Evolutionary conservation across 1,140 invertebrate genomes (phyloP).

Genomic region (Drosophila hydei): DNA sequence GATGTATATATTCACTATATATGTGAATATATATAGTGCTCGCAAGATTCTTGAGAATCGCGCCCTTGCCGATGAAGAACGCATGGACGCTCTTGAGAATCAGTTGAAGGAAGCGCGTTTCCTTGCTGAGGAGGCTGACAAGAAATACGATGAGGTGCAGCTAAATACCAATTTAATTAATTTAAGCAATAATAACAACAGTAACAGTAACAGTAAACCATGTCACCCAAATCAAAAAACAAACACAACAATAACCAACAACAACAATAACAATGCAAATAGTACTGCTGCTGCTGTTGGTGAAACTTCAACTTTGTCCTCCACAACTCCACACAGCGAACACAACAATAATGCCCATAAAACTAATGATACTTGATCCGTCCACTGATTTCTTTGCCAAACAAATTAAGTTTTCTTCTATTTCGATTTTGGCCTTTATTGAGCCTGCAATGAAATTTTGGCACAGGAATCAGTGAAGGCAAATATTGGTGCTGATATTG

Average conservation of each 20-base stretch:
- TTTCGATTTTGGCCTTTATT: neutral
- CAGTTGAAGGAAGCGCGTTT: slow-evolving; percentile 99
- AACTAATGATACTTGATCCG: slow-evolving; percentile 69
- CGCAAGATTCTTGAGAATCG: slow-evolving; percentile 99
- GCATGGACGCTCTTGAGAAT: slow-evolving; percentile 99
- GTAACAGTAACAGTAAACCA: slow-evolving; percentile 49
- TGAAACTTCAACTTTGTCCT: slow-evolving; percentile 78
- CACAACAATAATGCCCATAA: slow-evolving; percentile 49
- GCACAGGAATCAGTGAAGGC: slow-evolving; percentile 63
- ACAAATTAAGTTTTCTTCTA: neutral
- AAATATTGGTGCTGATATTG: slow-evolving; percentile 49
- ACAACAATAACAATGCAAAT: slow-evolving; percentile 75
- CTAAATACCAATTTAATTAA: slow-evolving; percentile 75
- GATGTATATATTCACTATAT: slow-evolving; percentile 12
- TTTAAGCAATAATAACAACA: slow-evolving; percentile 71
- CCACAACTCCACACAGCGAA: slow-evolving; percentile 62
- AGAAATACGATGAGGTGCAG: slow-evolving; percentile 99
- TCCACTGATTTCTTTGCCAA: slow-evolving; percentile 61
- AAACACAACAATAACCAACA: slow-evolving; percentile 40
- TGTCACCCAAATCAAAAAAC: slow-evolving; percentile 27
- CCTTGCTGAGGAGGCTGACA: slow-evolving; percentile 99
- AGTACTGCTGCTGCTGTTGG: slow-evolving; percentile 69
- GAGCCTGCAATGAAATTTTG: slow-evolving; percentile 39
- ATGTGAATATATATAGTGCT: slow-evolving; percentile 88
- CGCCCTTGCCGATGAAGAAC: slow-evolving; percentile 99